Evolutionary conservation across 2,888 invertebrate species (phyloP), one percentile per base, ranked within the genome.

Genomic region (Cremastinae sp.): DNA sequence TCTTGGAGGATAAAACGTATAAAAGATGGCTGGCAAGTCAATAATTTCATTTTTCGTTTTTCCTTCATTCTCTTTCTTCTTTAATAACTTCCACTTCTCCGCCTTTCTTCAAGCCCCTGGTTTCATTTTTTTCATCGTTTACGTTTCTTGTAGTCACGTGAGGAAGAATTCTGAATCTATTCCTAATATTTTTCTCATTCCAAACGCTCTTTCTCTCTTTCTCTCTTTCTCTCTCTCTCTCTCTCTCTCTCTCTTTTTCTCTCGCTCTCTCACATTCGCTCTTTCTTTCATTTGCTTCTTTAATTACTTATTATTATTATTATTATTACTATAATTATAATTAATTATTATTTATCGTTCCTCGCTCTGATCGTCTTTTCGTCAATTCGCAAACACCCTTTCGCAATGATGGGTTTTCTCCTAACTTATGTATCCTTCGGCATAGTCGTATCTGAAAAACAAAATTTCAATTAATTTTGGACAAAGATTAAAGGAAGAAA

Each of bases 1-100:
- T 85, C 78, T 81, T 85, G 85, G 81, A 86, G 84, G 86, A 87
- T 88, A 87, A 87, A 89, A 87, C 84, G 88, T 89, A 89, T 88
- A 89, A 89, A 89, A 89, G 87, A 88, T 88, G 88, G 89, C 88
- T 89, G 89, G 89, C 88, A 89, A 89, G 88, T 89, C 86, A 86
- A 86, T 87, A 79, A 79, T 78, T 68, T 68, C 70, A 59, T 58
- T 61, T 71, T 45, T 38, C 41, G 53, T 76, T 66, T 65, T 18
- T 53, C 49, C 49, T 66, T 47, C 20, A 38, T 53, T 68, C 56
- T 74, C 12, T 75, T 70, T 73, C 64, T 65, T 43, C 20, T 66
- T 58, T 38, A 56, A 65, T 70, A 66, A 54, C 69, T 43, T 59
- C 59, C 12, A 14, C 20, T 47, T 56, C 22, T 38, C 36, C 53